Percentiles rank a stretch among this genome's conserved stretches.
These are phyloP conservation scores for Tauraco erythrolophus DNA, from an alignment of 2,113 vertebrate genomes.

Conservation along the genomic window DNA sequence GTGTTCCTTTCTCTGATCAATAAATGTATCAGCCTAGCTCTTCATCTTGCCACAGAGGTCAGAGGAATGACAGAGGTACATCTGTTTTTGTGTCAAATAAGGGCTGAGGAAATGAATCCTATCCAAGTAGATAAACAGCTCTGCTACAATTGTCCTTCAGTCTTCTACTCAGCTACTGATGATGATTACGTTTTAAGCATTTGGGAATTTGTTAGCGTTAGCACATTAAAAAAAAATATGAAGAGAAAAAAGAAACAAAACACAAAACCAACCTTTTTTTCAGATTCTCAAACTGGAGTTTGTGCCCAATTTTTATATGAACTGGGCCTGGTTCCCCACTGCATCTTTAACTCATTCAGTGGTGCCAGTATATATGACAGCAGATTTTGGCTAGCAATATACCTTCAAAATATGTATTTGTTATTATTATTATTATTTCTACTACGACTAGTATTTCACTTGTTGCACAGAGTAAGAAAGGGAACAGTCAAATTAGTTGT, in stretches of 20 bases:
- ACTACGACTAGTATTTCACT: background rate
- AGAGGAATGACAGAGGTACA: conserved; percentile 67
- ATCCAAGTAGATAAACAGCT: conserved; percentile 59
- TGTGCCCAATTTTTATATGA: background rate
- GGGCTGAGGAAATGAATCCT: conserved; percentile 68
- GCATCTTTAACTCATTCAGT: background rate
- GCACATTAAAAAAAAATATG: background rate
- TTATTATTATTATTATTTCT: background rate
- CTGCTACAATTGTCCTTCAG: conserved; percentile 40
- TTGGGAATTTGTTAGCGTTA: background rate
- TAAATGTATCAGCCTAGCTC: conserved; percentile 65
- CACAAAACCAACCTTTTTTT: background rate
- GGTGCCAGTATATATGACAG: background rate
- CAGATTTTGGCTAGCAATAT: background rate
- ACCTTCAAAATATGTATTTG: background rate
- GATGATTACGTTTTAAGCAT: conserved; percentile 49
- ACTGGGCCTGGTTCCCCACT: background rate
- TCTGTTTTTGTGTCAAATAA: conserved; percentile 75
- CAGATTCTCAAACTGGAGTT: background rate
- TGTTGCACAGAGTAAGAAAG: background rate
- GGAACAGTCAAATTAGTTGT: background rate
- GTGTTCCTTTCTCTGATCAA: conserved; percentile 74
- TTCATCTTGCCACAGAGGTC: conserved; percentile 78
- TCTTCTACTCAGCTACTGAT: background rate
- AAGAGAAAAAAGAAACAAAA: background rate